These are phyloP conservation scores for Pelodiscus sinensis DNA, from an alignment of 2,113 vertebrate genomes.

Conservation along the genomic window DNA sequence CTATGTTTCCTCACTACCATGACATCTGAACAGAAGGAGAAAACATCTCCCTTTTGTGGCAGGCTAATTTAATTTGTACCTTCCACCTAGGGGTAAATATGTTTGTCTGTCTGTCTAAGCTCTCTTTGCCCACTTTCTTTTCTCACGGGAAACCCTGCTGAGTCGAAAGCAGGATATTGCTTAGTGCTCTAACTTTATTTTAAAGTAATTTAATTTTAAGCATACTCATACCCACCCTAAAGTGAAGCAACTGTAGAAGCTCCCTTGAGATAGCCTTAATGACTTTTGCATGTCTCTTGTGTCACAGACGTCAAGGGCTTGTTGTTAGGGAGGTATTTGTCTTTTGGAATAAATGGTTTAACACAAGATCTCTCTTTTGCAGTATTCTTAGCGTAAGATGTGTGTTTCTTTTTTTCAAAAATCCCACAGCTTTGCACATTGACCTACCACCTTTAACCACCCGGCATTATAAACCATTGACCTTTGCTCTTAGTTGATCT, in stretches of 20 bases:
- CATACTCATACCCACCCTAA: slow-evolving; percentile 85
- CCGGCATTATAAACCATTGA: slow-evolving; percentile 79
- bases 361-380: slow-evolving; percentile 75
- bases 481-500: slow-evolving; percentile 77
- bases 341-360: slow-evolving; percentile 86
- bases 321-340: slow-evolving; percentile 86
- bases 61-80: slow-evolving; percentile 99
- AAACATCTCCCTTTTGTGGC: slow-evolving; percentile 98
- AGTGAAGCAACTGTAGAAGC: slow-evolving; percentile 82
- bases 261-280: slow-evolving; percentile 85
- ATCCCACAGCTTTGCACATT: slow-evolving; percentile 71
- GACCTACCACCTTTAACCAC: slow-evolving; percentile 88
- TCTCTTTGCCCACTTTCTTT: slow-evolving; percentile 86
- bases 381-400: slow-evolving; percentile 56
- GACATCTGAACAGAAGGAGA: slow-evolving; percentile 99
- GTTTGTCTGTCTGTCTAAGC: slow-evolving; percentile 94
- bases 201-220: slow-evolving; percentile 95
- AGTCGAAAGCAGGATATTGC: slow-evolving; percentile 88
- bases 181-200: slow-evolving; percentile 90
- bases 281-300: slow-evolving; percentile 90
- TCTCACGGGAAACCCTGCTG: slow-evolving; percentile 97
- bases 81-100: slow-evolving; percentile 99
- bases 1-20: slow-evolving; percentile 95
- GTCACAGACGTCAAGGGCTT: slow-evolving; percentile 89
- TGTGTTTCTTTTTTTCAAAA: slow-evolving; percentile 60